A percentile compares a stretch with the other conserved stretches of the same genome.
Conservation (phyloP, 1,140 invertebrate species). For the Forficula auricularia region DNA sequence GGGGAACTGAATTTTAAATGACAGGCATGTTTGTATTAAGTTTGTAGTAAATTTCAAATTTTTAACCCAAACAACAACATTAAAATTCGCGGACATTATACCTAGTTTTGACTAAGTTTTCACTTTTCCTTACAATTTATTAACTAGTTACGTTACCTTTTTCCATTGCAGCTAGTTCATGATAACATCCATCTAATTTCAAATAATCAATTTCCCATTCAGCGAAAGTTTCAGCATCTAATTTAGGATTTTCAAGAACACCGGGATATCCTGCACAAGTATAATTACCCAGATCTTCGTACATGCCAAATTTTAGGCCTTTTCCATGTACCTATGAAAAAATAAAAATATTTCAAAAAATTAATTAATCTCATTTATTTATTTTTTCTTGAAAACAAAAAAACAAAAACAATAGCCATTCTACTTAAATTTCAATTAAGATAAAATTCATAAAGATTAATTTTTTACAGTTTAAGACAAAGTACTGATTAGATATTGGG, state of each 20-base stretch:
- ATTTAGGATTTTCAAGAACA: constrained; percentile 48
- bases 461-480: neutral
- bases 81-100: no score
- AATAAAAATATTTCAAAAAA: neutral
- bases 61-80: no score
- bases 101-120: no score
- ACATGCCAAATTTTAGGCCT: constrained; percentile 75
- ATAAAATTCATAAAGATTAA: neutral
- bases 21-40: no score
- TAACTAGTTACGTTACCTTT: no score
- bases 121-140: no score
- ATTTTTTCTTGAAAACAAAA: no score
- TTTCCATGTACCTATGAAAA: constrained; percentile 47
- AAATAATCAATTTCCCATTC: constrained; percentile 80
- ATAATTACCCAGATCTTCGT: constrained; percentile 67
- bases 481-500: neutral
- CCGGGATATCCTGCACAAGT: constrained; percentile 79
- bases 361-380: neutral
- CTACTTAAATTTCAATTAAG: neutral
- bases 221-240: constrained; percentile 70
- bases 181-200: constrained; percentile 75
- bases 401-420: no score
- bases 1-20: no score
- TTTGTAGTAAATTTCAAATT: no score
- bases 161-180: constrained; percentile 38